Conservation (phyloP, 2,888 invertebrate genomes). For the Coelogynopora nodosa region DNA sequence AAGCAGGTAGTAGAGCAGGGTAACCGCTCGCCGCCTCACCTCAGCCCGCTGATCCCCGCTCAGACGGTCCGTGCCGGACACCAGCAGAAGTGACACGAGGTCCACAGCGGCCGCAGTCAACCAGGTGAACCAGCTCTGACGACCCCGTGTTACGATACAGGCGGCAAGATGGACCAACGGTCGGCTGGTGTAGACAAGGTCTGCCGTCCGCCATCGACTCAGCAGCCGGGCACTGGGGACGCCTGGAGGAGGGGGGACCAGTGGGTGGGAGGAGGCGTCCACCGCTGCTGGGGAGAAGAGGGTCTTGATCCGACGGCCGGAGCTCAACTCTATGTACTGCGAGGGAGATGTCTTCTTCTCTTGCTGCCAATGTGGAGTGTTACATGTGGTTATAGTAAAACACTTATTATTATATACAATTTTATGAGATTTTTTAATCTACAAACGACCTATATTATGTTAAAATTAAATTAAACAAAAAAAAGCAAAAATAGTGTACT, state of each 20-base stretch:
- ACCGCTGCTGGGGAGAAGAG: neutral
- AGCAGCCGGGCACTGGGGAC: neutral
- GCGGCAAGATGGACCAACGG: neutral
- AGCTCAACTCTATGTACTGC: neutral
- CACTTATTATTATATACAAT: too few relatives aligned
- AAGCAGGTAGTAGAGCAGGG: neutral
- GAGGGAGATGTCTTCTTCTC: neutral
- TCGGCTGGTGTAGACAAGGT: neutral
- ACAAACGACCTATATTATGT: too few relatives aligned
- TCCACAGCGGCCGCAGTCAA: neutral
- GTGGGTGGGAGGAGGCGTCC: too few relatives aligned
- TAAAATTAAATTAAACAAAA: too few relatives aligned
- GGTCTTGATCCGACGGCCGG: neutral
- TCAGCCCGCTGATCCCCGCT: neutral
- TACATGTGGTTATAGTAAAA: neutral
- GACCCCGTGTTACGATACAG: neutral
- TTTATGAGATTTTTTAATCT: too few relatives aligned
- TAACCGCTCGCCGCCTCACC: neutral
- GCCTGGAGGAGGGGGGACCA: too few relatives aligned
- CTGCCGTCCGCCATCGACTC: neutral
- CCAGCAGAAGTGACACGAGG: neutral
- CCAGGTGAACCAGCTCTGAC: neutral
- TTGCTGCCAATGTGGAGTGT: neutral
- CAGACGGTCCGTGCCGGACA: neutral
- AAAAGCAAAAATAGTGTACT: too few relatives aligned